These are phyloP conservation scores for Orestias chungarensis DNA, from an alignment of 2,797 vertebrate species.

Conservation along the genomic window DNA sequence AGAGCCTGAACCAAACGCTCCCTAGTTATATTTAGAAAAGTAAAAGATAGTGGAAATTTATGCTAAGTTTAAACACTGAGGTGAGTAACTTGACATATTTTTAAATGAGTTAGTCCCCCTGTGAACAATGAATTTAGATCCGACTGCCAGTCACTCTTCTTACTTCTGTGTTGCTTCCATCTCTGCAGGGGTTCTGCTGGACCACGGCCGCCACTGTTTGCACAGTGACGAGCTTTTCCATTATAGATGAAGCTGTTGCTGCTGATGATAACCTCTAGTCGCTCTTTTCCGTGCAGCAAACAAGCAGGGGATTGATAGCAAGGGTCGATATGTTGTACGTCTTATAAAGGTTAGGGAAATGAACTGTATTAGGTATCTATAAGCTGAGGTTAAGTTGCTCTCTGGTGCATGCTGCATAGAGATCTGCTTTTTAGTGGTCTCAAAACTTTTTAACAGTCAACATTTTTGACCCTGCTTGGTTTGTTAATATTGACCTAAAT, in stretches of 20 bases:
- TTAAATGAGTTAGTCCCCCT: constrained; percentile 30
- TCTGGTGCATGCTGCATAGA: too few relatives aligned
- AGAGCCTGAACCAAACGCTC: constrained; percentile 12
- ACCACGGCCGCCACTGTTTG: constrained; percentile 34
- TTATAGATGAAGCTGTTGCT: constrained; percentile 61
- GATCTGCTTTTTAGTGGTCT: too few relatives aligned
- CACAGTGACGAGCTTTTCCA: constrained; percentile 57
- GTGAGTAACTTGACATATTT: constrained; percentile 18
- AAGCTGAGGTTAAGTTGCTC: too few relatives aligned
- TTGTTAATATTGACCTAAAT: too few relatives aligned
- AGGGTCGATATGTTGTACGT: neutral
- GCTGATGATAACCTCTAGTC: constrained; percentile 45
- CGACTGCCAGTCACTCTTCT: constrained; percentile 16
- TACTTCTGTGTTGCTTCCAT: constrained; percentile 11
- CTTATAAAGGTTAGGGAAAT: neutral
- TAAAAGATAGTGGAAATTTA: neutral
- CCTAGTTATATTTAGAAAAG: constrained; percentile 2
- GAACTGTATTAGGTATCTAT: neutral
- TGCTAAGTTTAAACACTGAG: constrained; percentile 1
- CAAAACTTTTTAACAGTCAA: too few relatives aligned
- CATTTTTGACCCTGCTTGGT: too few relatives aligned
- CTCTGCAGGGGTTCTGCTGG: constrained; percentile 36
- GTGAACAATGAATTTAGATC: constrained; percentile 18
- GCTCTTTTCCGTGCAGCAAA: constrained; percentile 30
- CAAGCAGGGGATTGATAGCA: constrained; percentile 3